Conservation (phyloP, 2,888 invertebrate genomes). For the Eupeodes luniger region DNA sequence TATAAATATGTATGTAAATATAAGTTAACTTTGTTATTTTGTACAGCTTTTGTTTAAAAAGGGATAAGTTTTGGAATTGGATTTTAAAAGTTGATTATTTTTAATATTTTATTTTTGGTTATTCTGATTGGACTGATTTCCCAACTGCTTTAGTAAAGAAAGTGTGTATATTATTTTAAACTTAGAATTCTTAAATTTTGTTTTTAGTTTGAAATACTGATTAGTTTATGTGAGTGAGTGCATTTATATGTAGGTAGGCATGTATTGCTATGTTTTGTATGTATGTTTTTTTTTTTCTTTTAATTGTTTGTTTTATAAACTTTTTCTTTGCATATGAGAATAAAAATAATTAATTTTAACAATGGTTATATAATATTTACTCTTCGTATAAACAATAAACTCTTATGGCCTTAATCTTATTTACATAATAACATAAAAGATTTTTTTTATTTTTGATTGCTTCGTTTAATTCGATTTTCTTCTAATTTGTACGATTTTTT, state of each 20-base stretch:
- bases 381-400: constrained; percentile 6
- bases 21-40: constrained; percentile 43
- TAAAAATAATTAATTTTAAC: constrained; percentile 50
- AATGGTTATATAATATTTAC: constrained; percentile 53
- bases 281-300: not conserved
- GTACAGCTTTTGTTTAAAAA: constrained; percentile 35
- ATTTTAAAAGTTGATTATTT: constrained; percentile 20
- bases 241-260: too few species aligned
- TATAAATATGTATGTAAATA: constrained; percentile 19
- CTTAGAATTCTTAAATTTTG: not conserved
- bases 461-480: constrained; percentile 28
- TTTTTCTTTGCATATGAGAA: constrained; percentile 51
- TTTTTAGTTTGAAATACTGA: not conserved
- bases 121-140: constrained; percentile 44
- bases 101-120: not conserved
- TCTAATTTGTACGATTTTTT: constrained; percentile 59
- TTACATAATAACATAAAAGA: constrained; percentile 38
- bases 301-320: constrained; percentile 24
- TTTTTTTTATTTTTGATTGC: constrained; percentile 44
- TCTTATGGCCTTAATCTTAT: constrained; percentile 34
- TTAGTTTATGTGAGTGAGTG: constrained; percentile 7
- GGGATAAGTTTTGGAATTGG: constrained; percentile 25
- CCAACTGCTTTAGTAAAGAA: constrained; percentile 68
- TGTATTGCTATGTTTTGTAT: not conserved
- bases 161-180: not conserved